Evolutionary conservation across 2,113 vertebrate species (phyloP), one percentile per base, ranked within the genome.

Genomic region (Phylloscopus trochiloides): DNA sequence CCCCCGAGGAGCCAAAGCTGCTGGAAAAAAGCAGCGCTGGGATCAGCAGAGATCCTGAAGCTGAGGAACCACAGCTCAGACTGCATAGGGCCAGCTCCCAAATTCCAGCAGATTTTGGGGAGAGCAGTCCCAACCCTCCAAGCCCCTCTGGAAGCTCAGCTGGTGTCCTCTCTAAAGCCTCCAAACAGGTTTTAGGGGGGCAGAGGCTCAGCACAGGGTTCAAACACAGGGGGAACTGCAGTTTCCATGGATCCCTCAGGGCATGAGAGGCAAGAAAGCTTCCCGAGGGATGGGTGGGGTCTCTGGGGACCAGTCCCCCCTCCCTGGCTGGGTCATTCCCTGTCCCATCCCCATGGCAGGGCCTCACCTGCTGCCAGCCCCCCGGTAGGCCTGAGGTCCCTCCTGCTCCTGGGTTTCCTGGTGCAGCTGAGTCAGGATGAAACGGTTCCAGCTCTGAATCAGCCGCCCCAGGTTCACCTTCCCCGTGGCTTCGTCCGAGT

Each of bases 401-500:
- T 99, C 99, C 95, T 99, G 98, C 96, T 99, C 99, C 97, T 99
- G 99, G 4, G 99, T 99, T 88, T 99, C 99, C 97, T 99, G 99
- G 97, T 99, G 99, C 38, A 99, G 98, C 86, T 99, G 99, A 1
- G 99, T 99, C 31, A 99, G 98, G 96, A 99, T 99, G 97, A 99
- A 99, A 22, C 99, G 98, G 93, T 99, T 99, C 99, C 99, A 99
- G 97, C 99, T 99, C 97, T 99, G 99, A 90, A 99, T 99, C 36
- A 99, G 97, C 36, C 99, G 97, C 6, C 99, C 99, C 29, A 99
- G 98, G 84, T 98, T 98, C 96, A 99, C 98, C 86, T 99, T 99
- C 45, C 99, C 99, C 0, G 99, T 99, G 87, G 99, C 99, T 86
- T 99, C 99, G 1, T 99, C 99, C 0, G 99, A 99, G 93, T 99